A percentile compares a stretch with the other conserved stretches of the same genome.
These are phyloP conservation scores for Carabus problematicus DNA, from an alignment of 2,888 invertebrate genomes.

Conservation along the genomic window DNA sequence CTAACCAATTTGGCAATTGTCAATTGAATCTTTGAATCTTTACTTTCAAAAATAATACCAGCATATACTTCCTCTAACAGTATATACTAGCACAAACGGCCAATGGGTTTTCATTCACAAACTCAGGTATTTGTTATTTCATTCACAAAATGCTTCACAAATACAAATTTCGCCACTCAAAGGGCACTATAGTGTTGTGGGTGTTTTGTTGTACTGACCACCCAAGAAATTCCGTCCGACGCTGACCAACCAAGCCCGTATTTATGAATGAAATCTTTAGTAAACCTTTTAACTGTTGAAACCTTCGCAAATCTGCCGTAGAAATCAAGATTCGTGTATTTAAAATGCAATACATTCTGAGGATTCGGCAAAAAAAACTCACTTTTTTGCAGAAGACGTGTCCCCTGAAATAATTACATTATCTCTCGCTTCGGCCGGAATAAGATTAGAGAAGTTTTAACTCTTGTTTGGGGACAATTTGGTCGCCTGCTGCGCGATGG, in stretches of 20 bases:
- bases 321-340: too few relatives aligned
- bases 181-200: slow-evolving; percentile 31
- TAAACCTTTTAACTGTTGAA: too few relatives aligned
- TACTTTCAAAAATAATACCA: slow-evolving; percentile 34
- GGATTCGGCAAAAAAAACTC: neutral
- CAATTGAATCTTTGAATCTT: too few relatives aligned
- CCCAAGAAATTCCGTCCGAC: slow-evolving; percentile 33
- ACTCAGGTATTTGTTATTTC: slow-evolving; percentile 34
- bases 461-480: neutral
- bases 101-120: slow-evolving; percentile 29
- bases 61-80: slow-evolving; percentile 26
- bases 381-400: slow-evolving; percentile 8
- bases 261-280: too few relatives aligned
- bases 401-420: too few relatives aligned
- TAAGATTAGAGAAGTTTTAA: neutral
- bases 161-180: slow-evolving; percentile 32
- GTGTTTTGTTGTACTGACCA: slow-evolving; percentile 36
- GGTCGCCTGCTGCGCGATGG: slow-evolving; percentile 1
- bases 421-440: neutral
- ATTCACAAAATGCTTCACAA: slow-evolving; percentile 18
- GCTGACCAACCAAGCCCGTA: too few relatives aligned
- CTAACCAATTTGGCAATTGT: too few relatives aligned
- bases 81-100: slow-evolving; percentile 11
- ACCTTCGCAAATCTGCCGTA: too few relatives aligned
- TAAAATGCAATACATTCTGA: neutral